Evolutionary conservation across 1,140 invertebrate species (phyloP).

Genomic region (Lasioglossum albipes): DNA sequence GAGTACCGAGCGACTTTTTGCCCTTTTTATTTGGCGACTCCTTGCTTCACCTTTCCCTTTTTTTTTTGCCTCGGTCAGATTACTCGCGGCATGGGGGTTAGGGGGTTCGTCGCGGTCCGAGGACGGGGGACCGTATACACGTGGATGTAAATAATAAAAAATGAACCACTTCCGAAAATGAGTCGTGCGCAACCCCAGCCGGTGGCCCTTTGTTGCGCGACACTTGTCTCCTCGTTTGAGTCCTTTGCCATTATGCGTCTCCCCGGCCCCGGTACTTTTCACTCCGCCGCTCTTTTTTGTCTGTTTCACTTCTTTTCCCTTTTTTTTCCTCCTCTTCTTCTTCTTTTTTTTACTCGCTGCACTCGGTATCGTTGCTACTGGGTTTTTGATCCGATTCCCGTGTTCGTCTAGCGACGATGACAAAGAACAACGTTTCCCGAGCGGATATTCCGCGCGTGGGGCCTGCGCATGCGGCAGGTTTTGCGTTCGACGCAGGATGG

Average conservation of each 20-base stretch:
- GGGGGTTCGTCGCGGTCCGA: background rate
- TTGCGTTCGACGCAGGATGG: too few species aligned
- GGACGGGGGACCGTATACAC: background rate
- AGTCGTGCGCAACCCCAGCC: slow-evolving; percentile 40
- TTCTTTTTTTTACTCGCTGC: background rate
- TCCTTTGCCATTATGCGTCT: slow-evolving; percentile 35
- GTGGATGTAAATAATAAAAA: slow-evolving; percentile 56
- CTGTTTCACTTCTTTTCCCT: background rate
- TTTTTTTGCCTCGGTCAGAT: background rate
- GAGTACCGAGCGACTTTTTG: background rate
- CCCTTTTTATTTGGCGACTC: background rate
- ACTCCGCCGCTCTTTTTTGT: background rate
- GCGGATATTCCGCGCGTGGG: background rate
- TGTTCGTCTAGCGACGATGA: background rate
- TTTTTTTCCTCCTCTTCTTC: background rate
- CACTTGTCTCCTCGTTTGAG: slow-evolving; percentile 52
- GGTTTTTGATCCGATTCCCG: slow-evolving; percentile 30
- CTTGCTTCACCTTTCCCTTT: background rate
- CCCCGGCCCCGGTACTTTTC: slow-evolving; percentile 2
- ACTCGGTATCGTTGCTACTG: background rate
- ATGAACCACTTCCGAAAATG: slow-evolving; percentile 58
- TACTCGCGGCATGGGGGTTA: background rate
- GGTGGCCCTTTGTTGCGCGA: slow-evolving; percentile 34
- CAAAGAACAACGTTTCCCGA: background rate
- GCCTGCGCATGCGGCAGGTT: too few species aligned